Evolutionary conservation across 2,113 vertebrate genomes (phyloP).

Genomic region (Centrocercus urophasianus): DNA sequence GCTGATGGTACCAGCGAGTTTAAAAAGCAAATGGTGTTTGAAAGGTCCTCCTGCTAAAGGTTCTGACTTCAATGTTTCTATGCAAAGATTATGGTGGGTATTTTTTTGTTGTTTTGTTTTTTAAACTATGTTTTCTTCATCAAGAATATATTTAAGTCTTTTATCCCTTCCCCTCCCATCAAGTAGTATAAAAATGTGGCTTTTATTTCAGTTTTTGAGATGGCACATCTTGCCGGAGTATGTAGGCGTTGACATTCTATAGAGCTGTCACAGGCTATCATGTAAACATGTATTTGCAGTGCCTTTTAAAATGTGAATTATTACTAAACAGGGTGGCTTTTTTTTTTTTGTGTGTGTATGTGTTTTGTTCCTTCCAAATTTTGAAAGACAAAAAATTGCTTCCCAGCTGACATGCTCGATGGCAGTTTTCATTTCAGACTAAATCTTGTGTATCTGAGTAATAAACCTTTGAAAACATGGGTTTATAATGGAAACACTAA

Average conservation of each 20-base stretch:
- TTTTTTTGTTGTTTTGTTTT: neutral
- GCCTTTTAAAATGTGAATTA: conserved; percentile 73
- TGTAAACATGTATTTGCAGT: conserved; percentile 73
- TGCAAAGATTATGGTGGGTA: neutral
- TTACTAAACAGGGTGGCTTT: conserved; percentile 66
- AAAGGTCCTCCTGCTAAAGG: neutral
- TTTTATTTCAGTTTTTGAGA: conserved; percentile 60
- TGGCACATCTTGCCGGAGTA: conserved; percentile 65
- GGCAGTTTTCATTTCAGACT: conserved; percentile 66
- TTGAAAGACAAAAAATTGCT: conserved; percentile 59
- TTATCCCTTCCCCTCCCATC: conserved; percentile 12
- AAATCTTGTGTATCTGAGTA: conserved; percentile 54
- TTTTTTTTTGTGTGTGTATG: neutral
- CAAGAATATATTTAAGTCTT: conserved; percentile 26
- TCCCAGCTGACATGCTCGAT: conserved; percentile 29
- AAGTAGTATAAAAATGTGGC: conserved; percentile 49
- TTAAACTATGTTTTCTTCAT: neutral
- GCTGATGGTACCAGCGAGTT: neutral
- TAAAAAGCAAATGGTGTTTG: neutral
- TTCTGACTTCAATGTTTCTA: conserved; percentile 28
- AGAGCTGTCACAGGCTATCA: conserved; percentile 71
- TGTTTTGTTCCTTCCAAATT: conserved; percentile 32
- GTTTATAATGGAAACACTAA: conserved; percentile 55
- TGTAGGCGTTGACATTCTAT: conserved; percentile 71
- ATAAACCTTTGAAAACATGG: conserved; percentile 67